Evolutionary conservation across 92 coral and sea anemone species (phyloP).

Genomic region (Epizoanthus rinbou): DNA sequence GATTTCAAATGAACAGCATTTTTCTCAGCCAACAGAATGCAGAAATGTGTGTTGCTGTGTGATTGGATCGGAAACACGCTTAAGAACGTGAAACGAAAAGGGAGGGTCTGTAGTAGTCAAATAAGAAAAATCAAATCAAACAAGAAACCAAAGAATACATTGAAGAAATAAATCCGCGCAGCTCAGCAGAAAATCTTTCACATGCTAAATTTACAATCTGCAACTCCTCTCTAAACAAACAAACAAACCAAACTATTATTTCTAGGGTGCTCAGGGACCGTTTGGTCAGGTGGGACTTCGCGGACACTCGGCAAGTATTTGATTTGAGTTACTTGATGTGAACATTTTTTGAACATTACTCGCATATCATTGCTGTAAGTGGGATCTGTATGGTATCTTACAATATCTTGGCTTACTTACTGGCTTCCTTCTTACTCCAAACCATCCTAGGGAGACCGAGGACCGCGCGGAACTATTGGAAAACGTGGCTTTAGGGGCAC

Average conservation of each 20-base stretch:
- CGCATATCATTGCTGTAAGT: neutral
- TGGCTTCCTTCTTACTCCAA: neutral
- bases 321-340: neutral
- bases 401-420: neutral
- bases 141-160: too few relatives aligned
- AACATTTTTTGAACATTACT: neutral
- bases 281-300: constrained; percentile 9
- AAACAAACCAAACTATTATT: neutral
- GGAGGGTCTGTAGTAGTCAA: too few relatives aligned
- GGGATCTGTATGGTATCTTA: neutral
- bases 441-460: constrained; percentile 26
- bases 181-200: too few relatives aligned
- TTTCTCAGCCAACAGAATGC: too few relatives aligned
- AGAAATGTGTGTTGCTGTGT: too few relatives aligned
- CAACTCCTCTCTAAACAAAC: too few relatives aligned
- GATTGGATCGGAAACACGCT: too few relatives aligned
- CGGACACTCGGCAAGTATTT: constrained; percentile 7
- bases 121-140: too few relatives aligned
- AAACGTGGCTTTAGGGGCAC: constrained; percentile 25
- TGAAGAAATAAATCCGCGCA: too few relatives aligned
- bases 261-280: constrained; percentile 30
- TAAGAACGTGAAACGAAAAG: too few relatives aligned
- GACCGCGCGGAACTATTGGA: constrained; percentile 23
- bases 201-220: too few relatives aligned
- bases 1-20: too few relatives aligned